A percentile compares a stretch with the other conserved stretches of the same genome.
Evolutionary conservation across 2,113 vertebrate species (phyloP).

Genomic region (Oenanthe oenanthe): DNA sequence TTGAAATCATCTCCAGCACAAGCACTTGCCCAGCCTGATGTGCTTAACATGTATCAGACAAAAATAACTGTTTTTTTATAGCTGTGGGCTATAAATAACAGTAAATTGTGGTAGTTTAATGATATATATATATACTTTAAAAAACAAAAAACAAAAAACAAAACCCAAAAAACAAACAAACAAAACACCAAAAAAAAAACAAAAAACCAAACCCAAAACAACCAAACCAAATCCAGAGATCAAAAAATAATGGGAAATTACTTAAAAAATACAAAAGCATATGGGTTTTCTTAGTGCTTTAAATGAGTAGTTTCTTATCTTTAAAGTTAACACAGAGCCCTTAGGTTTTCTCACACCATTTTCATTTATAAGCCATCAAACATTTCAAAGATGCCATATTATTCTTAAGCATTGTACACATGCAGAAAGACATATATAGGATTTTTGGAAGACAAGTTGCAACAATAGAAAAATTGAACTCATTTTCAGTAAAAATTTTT

Average conservation of each 20-base stretch:
- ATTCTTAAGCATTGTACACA: background rate
- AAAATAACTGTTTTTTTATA: background rate
- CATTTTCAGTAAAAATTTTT: background rate
- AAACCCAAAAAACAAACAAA: too few relatives aligned
- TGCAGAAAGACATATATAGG: background rate
- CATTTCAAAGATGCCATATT: background rate
- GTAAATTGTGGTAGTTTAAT: background rate
- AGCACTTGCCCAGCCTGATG: background rate
- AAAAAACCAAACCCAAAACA: background rate
- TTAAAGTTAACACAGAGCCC: background rate
- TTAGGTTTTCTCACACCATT: background rate
- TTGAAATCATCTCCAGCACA: background rate
- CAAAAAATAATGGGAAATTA: background rate
- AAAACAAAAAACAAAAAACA: accelerated
- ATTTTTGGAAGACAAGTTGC: background rate
- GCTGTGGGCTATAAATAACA: background rate
- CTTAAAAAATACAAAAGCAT: background rate
- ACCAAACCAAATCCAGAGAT: accelerated
- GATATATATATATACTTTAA: too few relatives aligned
- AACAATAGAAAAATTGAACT: background rate
- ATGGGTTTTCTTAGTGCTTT: background rate
- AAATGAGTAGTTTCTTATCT: background rate
- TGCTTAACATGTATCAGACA: background rate
- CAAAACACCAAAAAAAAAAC: background rate
- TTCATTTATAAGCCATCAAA: background rate